Conservation (phyloP, 2,797 vertebrate genomes). For the Sitta carolinensis region DNA sequence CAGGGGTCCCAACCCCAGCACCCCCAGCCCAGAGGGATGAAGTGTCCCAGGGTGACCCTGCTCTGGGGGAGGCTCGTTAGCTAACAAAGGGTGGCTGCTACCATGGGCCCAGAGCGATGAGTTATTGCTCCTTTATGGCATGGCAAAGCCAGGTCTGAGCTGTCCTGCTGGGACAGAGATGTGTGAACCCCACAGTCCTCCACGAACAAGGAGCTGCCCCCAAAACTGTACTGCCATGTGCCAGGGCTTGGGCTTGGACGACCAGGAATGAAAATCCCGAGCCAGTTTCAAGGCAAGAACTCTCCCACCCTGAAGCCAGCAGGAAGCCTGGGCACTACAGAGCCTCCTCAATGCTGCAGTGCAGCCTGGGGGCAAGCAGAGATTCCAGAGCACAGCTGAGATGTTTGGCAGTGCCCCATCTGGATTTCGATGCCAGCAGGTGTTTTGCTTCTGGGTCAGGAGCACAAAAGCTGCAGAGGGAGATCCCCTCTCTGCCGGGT, state of each 20-base stretch:
- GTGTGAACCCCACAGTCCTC: not conserved
- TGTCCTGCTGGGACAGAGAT: not conserved
- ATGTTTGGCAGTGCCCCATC: not conserved
- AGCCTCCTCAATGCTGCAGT: accelerated
- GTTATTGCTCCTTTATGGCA: accelerated
- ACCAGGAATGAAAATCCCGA: not conserved
- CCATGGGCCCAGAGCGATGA: accelerated
- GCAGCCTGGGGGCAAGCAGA: not conserved
- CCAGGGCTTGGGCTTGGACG: not conserved
- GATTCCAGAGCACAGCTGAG: not conserved
- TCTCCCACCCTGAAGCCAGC: accelerated
- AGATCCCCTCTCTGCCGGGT: not conserved
- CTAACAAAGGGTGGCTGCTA: not conserved
- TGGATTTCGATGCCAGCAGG: not conserved
- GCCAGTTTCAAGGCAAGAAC: not conserved
- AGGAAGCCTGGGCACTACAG: not conserved
- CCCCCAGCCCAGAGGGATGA: not conserved
- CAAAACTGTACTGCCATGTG: not conserved
- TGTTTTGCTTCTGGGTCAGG: not conserved
- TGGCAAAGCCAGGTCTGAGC: not conserved
- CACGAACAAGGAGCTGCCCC: accelerated
- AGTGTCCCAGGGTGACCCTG: not conserved
- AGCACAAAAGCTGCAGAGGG: not conserved
- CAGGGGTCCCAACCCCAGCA: accelerated
- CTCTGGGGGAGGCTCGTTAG: accelerated